A percentile compares a stretch with the other conserved stretches of the same genome.
Evolutionary conservation across 1,140 invertebrate genomes (phyloP).

Genomic region (Scylla paramamosain): DNA sequence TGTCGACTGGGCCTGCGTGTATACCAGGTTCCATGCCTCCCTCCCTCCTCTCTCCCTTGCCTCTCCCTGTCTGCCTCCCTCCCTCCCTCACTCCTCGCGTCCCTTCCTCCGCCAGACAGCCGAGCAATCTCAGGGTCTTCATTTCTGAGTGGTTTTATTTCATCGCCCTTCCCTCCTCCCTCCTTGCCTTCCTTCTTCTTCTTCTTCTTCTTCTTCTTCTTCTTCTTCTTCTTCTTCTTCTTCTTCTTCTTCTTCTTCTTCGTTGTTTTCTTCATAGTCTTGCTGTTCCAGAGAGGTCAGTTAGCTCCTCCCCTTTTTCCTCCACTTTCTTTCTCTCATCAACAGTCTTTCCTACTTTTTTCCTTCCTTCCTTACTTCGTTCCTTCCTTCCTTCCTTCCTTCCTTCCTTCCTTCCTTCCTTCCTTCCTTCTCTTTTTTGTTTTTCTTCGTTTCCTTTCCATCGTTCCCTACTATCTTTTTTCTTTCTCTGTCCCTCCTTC

Average conservation of each 20-base stretch:
- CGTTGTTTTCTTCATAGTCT: too few relatives aligned
- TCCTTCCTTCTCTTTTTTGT: too few relatives aligned
- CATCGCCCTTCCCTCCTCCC: background rate
- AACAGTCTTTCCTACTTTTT: background rate
- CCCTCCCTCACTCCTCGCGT: background rate
- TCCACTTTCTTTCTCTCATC: too few relatives aligned
- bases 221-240: background rate
- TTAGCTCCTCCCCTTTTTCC: too few relatives aligned
- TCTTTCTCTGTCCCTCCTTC: too few relatives aligned
- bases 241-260: background rate
- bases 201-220: background rate
- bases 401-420: background rate
- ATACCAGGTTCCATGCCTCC: background rate
- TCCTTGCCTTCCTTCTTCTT: background rate
- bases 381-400: background rate
- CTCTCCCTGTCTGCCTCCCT: too few relatives aligned
- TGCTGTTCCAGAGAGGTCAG: too few relatives aligned
- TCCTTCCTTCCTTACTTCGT: background rate
- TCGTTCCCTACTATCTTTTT: too few relatives aligned
- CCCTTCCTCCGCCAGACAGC: background rate
- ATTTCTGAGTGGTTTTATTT: background rate
- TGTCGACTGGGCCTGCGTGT: too few relatives aligned
- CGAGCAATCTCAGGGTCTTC: background rate
- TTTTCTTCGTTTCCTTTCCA: too few relatives aligned
- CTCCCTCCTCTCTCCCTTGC: background rate